These are phyloP conservation scores for Tinamus major DNA, from an alignment of 2,797 vertebrate species.

Conservation along the genomic window DNA sequence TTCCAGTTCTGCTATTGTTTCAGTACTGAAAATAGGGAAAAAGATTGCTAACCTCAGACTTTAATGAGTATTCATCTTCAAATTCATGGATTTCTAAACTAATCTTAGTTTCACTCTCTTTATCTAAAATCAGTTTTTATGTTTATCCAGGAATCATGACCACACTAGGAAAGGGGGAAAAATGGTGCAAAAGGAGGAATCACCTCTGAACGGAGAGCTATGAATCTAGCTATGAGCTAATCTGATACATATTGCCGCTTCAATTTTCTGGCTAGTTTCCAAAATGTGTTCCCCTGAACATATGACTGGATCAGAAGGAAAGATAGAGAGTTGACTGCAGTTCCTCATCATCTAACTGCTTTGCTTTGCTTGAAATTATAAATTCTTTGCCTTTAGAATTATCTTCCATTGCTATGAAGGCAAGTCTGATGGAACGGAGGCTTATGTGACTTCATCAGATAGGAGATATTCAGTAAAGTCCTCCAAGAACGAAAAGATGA, in stretches of 20 bases:
- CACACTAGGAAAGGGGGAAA: fast-evolving
- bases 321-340: no score
- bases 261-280: background rate
- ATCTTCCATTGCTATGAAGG: background rate
- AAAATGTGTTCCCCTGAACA: background rate
- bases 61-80: background rate
- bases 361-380: background rate
- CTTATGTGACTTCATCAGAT: background rate
- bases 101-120: background rate
- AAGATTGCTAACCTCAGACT: background rate
- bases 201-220: background rate
- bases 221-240: background rate
- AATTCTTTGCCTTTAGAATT: background rate
- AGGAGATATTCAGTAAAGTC: background rate
- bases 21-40: background rate
- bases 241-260: background rate
- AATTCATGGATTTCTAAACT: background rate
- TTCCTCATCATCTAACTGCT: background rate
- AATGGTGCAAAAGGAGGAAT: background rate
- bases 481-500: background rate
- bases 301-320: background rate
- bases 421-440: background rate
- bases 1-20: background rate
- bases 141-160: background rate
- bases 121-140: background rate